Evolutionary conservation across 2,888 invertebrate genomes (phyloP).

Genomic region (Erebia epiphron): DNA sequence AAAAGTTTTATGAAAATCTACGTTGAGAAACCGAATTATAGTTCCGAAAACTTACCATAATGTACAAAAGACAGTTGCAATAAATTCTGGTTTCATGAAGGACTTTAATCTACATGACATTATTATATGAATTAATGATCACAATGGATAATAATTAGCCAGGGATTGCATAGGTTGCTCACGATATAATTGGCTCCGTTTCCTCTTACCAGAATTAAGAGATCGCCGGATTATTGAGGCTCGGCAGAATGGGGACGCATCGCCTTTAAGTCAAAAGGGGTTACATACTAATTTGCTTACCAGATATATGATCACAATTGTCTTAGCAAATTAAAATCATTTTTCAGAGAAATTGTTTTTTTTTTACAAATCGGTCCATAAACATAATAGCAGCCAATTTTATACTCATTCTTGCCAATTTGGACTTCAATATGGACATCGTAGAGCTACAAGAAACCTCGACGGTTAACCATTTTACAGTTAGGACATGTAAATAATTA

Average conservation of each 20-base stretch:
- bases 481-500: too few relatives aligned
- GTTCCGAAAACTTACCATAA: too few relatives aligned
- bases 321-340: too few relatives aligned
- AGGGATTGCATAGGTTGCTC: slow-evolving; percentile 9
- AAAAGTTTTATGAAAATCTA: too few relatives aligned
- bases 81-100: neutral
- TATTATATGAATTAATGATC: neutral
- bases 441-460: neutral
- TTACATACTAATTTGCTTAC: too few relatives aligned
- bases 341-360: too few relatives aligned
- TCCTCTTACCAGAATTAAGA: slow-evolving; percentile 38
- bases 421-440: too few relatives aligned
- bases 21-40: neutral
- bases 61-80: neutral
- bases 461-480: too few relatives aligned
- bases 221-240: slow-evolving; percentile 39
- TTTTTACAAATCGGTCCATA: too few relatives aligned
- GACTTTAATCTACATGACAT: neutral
- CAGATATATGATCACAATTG: too few relatives aligned
- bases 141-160: slow-evolving; percentile 1
- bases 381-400: too few relatives aligned
- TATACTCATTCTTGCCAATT: too few relatives aligned
- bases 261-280: slow-evolving; percentile 33
- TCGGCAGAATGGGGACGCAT: slow-evolving; percentile 34
- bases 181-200: slow-evolving; percentile 9